Conservation (phyloP, 2,888 invertebrate species). For the Cremastobaeus sp. region DNA sequence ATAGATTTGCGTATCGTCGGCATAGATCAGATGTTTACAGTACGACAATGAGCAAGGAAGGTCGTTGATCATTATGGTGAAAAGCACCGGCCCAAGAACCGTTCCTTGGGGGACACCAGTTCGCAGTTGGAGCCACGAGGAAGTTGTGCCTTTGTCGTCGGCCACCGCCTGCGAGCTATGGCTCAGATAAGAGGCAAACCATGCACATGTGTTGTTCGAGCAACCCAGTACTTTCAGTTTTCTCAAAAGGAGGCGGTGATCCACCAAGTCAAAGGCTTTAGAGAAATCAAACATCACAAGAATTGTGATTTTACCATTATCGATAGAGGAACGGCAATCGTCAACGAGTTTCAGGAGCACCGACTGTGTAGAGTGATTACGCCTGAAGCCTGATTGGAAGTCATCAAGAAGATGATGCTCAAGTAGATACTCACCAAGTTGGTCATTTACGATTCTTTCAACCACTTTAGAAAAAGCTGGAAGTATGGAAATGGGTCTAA, state of each 20-base stretch:
- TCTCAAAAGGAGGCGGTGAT: not conserved
- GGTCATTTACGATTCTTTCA: too few species aligned
- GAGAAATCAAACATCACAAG: conserved; percentile 3
- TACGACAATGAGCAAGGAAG: not conserved
- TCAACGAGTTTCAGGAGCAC: not conserved
- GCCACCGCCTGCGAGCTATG: not conserved
- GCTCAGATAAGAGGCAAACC: not conserved
- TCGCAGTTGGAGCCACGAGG: not conserved
- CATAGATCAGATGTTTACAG: conserved; percentile 1
- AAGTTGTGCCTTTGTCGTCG: not conserved
- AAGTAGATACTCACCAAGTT: too few species aligned
- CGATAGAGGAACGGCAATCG: not conserved
- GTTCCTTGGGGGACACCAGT: conserved; percentile 2
- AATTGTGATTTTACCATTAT: not conserved
- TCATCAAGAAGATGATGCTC: too few species aligned
- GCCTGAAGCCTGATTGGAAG: too few species aligned
- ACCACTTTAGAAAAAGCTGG: too few species aligned
- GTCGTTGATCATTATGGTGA: conserved; percentile 2
- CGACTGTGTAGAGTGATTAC: not conserved
- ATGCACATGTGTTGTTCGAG: not conserved
- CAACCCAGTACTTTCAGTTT: not conserved
- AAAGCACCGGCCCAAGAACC: not conserved
- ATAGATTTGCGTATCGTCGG: not conserved
- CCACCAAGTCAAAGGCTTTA: conserved; percentile 6
- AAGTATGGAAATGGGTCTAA: too few species aligned